These are phyloP conservation scores for Drosophila elegans DNA, from an alignment of 1,140 invertebrate genomes.

Conservation along the genomic window DNA sequence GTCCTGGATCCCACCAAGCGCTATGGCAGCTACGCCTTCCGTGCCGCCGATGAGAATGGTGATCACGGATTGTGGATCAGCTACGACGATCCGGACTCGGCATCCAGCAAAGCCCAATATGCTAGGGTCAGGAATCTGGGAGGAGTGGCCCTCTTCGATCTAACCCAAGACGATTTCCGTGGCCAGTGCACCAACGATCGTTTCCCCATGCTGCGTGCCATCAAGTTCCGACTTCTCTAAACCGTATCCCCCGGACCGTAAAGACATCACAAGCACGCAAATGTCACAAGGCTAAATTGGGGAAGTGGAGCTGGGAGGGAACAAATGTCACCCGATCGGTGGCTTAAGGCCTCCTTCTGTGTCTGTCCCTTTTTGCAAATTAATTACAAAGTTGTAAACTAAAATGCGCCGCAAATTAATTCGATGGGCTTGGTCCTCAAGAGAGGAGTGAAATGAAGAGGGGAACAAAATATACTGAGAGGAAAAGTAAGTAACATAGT, in stretches of 20 bases:
- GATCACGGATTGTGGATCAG: slow-evolving; percentile 94
- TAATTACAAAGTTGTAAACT: slow-evolving; percentile 83
- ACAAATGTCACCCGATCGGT: slow-evolving; percentile 47
- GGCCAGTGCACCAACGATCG: slow-evolving; percentile 92
- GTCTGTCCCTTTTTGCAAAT: slow-evolving; percentile 67
- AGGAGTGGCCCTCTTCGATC: slow-evolving; percentile 92
- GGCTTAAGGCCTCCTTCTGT: slow-evolving; percentile 23
- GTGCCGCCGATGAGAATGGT: slow-evolving; percentile 88
- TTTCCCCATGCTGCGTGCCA: slow-evolving; percentile 89
- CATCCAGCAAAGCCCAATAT: slow-evolving; percentile 92
- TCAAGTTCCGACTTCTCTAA: slow-evolving; percentile 86
- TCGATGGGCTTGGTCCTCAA: slow-evolving; percentile 40
- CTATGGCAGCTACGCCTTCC: slow-evolving; percentile 91
- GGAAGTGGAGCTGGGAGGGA: slow-evolving; percentile 1
- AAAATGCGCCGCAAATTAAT: slow-evolving; percentile 78
- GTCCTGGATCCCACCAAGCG: slow-evolving; percentile 90
- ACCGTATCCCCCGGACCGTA: not conserved
- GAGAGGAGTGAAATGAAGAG: not conserved
- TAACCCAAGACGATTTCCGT: slow-evolving; percentile 93
- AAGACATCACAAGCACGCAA: slow-evolving; percentile 41
- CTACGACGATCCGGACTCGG: slow-evolving; percentile 95
- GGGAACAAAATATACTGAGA: not conserved
- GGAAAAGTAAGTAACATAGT: not conserved
- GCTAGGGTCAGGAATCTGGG: slow-evolving; percentile 90
- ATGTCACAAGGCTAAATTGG: slow-evolving; percentile 19